phyloP scores from a whole-genome alignment of 2,797 vertebrate species.

The Carapus acus region DNA sequence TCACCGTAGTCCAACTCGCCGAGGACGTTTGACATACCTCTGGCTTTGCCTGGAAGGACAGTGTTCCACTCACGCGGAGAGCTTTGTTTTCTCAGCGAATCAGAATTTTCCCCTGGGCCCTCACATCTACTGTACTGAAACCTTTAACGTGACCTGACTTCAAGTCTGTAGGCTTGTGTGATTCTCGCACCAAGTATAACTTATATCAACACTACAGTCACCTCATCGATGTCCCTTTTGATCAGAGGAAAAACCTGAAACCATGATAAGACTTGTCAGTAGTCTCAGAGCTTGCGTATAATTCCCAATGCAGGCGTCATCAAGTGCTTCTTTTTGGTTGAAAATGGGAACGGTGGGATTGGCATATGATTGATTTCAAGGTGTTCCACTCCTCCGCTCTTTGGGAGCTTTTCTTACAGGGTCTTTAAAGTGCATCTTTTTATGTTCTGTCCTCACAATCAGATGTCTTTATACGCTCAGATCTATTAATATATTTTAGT shows the following conservation, averaged over 20 bases:
- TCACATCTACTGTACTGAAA: conserved; percentile 44
- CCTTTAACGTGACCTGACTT: conserved; percentile 28
- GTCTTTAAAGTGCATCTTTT: conserved; percentile 60
- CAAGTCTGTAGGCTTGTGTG: conserved; percentile 32
- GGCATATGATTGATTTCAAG: conserved; percentile 31
- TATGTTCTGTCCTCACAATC: conserved; percentile 56
- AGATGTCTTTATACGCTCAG: conserved; percentile 70
- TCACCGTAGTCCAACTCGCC: conserved; percentile 24
- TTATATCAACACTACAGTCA: conserved; percentile 30
- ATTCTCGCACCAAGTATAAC: conserved; percentile 25
- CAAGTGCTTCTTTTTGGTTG: conserved; percentile 35
- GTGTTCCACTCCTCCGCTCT: conserved; percentile 46
- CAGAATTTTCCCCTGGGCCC: conserved; percentile 52
- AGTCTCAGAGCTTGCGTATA: conserved; percentile 28
- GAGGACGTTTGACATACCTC: conserved; percentile 46
- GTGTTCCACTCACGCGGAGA: conserved; percentile 28
- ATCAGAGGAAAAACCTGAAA: conserved; percentile 22
- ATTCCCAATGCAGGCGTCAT: conserved; percentile 37
- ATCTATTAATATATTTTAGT: conserved; percentile 79
- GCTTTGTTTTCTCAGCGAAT: conserved; percentile 30
- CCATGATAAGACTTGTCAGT: conserved; percentile 16
- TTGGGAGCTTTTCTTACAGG: conserved; percentile 58
- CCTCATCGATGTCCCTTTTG: conserved; percentile 47
- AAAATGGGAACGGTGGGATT: conserved; percentile 38
- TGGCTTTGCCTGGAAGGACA: conserved; percentile 41